A percentile compares a stretch with the other conserved stretches of the same genome.
phyloP scores from a whole-genome alignment of 2,797 vertebrate species.

The Ptychobarbus kaznakovi region DNA sequence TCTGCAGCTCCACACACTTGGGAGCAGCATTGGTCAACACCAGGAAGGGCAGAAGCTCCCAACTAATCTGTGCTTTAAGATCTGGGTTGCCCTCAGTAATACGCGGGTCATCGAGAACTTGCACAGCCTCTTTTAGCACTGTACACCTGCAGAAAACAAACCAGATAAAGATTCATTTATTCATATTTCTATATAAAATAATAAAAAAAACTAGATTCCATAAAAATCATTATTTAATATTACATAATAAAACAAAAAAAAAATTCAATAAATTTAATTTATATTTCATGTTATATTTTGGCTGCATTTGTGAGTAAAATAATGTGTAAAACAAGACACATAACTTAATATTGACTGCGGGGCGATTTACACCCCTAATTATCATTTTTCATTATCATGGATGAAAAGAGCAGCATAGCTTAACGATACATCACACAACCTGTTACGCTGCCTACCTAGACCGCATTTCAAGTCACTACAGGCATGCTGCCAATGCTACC shows the following conservation, averaged over 20 bases:
- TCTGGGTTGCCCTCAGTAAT: slow-evolving; percentile 71
- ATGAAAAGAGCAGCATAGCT: not conserved
- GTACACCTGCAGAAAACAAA: slow-evolving; percentile 77
- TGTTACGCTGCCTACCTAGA: not conserved
- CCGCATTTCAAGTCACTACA: not conserved
- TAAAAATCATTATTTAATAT: too few species aligned
- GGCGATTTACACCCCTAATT: not conserved
- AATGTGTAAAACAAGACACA: not conserved
- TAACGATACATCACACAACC: not conserved
- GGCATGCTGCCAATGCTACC: not conserved
- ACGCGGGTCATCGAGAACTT: slow-evolving; percentile 76
- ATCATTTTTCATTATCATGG: not conserved
- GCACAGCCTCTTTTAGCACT: slow-evolving; percentile 75
- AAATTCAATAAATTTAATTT: too few species aligned
- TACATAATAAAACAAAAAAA: too few species aligned
- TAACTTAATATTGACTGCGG: not conserved
- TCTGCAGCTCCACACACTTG: slow-evolving; percentile 75
- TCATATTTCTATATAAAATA: not conserved
- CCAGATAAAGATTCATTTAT: not conserved
- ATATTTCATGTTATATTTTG: not conserved
- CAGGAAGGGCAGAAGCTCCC: slow-evolving; percentile 86
- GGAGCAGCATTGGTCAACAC: slow-evolving; percentile 70
- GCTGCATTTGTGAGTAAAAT: not conserved
- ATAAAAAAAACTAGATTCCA: too few species aligned
- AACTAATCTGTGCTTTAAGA: slow-evolving; percentile 71